A percentile compares a stretch with the other conserved stretches of the same genome.
Conservation (phyloP, 2,113 vertebrate genomes). For the Narcine bancroftii region DNA sequence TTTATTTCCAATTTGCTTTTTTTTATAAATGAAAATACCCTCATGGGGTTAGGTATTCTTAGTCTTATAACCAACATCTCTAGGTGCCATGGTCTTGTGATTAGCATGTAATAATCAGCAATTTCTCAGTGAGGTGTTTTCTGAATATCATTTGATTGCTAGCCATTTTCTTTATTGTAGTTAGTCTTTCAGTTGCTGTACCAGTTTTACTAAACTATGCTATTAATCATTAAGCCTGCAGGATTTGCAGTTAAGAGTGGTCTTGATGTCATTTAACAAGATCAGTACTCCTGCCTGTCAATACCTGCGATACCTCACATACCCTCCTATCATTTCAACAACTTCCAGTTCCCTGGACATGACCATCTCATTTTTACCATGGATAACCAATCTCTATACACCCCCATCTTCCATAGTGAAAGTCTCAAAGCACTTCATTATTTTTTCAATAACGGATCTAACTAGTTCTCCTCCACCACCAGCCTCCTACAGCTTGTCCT, state of each 20-base stretch:
- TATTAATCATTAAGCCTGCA: not conserved
- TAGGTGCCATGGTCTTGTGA: not conserved
- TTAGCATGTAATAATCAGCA: not conserved
- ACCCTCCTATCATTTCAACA: too few relatives aligned
- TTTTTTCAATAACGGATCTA: too few relatives aligned
- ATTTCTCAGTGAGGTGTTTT: not conserved
- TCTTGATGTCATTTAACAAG: constrained; percentile 1
- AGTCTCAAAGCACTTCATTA: too few relatives aligned
- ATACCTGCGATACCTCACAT: too few relatives aligned
- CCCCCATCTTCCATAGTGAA: too few relatives aligned
- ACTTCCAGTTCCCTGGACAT: too few relatives aligned
- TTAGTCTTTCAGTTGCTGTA: not conserved
- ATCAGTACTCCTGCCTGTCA: not conserved
- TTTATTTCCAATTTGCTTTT: not conserved
- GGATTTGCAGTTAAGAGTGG: not conserved
- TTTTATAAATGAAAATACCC: not conserved
- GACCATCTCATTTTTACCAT: too few relatives aligned
- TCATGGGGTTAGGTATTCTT: not conserved
- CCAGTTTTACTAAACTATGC: not conserved
- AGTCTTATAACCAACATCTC: not conserved
- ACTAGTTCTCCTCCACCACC: too few relatives aligned
- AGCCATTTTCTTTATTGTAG: not conserved
- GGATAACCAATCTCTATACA: too few relatives aligned
- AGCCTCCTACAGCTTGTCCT: too few relatives aligned
- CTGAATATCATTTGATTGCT: not conserved